phyloP scores from a whole-genome alignment of 2,888 invertebrate species.

The Koerneria pararmatus region DNA sequence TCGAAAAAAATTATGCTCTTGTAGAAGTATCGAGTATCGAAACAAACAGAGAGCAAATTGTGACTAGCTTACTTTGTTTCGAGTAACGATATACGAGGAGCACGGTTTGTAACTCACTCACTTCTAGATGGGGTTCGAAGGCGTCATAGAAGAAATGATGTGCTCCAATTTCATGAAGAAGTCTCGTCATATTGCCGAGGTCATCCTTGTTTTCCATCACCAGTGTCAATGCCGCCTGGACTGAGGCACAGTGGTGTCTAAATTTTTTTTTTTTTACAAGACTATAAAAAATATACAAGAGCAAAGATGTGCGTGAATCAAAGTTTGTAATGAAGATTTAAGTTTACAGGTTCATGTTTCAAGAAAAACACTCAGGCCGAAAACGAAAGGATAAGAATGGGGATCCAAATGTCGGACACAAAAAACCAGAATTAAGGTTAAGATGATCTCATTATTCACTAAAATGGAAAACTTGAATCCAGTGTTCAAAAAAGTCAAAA shows the following conservation, averaged over 20 bases:
- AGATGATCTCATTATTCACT: no score
- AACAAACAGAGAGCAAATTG: slow-evolving; percentile 5
- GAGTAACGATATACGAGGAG: slow-evolving; percentile 9
- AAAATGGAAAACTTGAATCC: no score
- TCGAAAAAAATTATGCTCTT: slow-evolving; percentile 36
- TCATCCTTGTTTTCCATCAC: slow-evolving; percentile 57
- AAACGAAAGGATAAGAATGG: no score
- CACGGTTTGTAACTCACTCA: slow-evolving; percentile 5
- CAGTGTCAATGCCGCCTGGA: slow-evolving; percentile 55
- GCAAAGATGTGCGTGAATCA: no score
- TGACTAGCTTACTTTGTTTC: slow-evolving; percentile 11
- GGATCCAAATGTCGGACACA: no score
- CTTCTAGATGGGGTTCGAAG: slow-evolving; percentile 53
- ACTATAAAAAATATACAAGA: neutral
- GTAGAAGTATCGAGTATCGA: slow-evolving; percentile 5
- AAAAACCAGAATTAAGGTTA: no score
- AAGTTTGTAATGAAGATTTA: no score
- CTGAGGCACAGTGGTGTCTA: slow-evolving; percentile 49
- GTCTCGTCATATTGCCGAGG: slow-evolving; percentile 27
- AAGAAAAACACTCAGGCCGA: no score
- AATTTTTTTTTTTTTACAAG: no score
- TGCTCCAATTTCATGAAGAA: slow-evolving; percentile 54
- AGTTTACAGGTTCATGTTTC: no score
- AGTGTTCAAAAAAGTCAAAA: slow-evolving; percentile 5
- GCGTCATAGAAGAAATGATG: slow-evolving; percentile 59